Evolutionary conservation across 2,113 vertebrate genomes (phyloP), one percentile per base, ranked within the genome.

Genomic region (Mystacornis crossleyi): DNA sequence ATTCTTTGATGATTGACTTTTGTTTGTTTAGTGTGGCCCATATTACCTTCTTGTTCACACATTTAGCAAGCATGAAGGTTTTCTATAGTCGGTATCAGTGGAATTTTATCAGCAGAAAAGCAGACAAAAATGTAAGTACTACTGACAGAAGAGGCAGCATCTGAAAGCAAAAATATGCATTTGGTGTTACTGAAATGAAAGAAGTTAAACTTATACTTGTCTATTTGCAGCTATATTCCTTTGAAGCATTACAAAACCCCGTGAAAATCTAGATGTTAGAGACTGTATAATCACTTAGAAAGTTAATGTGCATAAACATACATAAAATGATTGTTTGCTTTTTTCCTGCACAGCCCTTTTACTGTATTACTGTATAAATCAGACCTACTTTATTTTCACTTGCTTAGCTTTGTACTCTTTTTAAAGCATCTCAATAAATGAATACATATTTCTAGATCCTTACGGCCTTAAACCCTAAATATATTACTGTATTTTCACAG

Each of bases 281-380:
- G 93, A 78, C 73, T 67, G 48, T 38, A 75, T 91, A 91, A 94
- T 91, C 81, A 90, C 75, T 92, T 88, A 93, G 71, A 82, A 94
- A 92, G 81, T 90, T 93, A 90, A 93, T 77, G 85, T 92, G 79
- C 93, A 93, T 88, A 95, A 96, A 83, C 74, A 80, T 40, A 83
- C 40, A 85, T 70, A 94, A 95, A 94, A 96, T n/a, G 42, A 61
- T 62, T 86, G 50, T 81, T 93, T 88, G 81, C 74, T 67, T 86
- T 95, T 91, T 91, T 66, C 50, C 74, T 86, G 65, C 66, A 72
- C n/a, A 73, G 54, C 23, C 79, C 84, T 94, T 95, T 93, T 90
- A 66, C 80, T 65, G 47, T 55, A 69, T 62, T 88, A 88, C 84
- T 92, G 75, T 55, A 78, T 97, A 94, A 96, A 96, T 92, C 90